These are phyloP conservation scores for Marisa cornuarietis DNA, from an alignment of 1,140 invertebrate species.

Conservation along the genomic window DNA sequence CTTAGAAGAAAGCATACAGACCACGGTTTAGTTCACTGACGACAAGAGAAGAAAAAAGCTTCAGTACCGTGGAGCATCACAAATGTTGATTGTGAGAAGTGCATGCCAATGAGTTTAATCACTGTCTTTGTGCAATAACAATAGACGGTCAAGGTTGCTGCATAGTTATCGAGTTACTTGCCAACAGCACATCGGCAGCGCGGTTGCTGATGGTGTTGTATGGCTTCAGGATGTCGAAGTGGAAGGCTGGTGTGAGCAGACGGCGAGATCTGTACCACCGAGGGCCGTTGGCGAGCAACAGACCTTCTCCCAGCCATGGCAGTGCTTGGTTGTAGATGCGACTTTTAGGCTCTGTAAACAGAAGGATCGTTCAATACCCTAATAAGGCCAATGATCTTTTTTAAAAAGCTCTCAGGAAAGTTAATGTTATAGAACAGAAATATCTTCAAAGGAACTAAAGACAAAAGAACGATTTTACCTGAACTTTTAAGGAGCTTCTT, in stretches of 20 bases:
- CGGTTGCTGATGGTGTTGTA: slow-evolving; percentile 84
- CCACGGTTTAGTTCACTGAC: no score
- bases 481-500: slow-evolving; percentile 40
- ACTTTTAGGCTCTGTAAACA: slow-evolving; percentile 43
- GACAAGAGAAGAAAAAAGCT: no score
- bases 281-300: slow-evolving; percentile 70
- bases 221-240: slow-evolving; percentile 86
- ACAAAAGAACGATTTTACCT: slow-evolving; percentile 21
- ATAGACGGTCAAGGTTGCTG: no score
- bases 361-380: neutral
- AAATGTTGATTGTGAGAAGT: no score
- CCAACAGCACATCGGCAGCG: slow-evolving; percentile 40
- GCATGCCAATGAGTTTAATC: no score
- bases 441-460: neutral
- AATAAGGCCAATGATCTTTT: no score
- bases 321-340: slow-evolving; percentile 35
- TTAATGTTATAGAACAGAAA: neutral
- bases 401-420: neutral
- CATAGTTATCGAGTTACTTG: slow-evolving; percentile 21
- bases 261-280: slow-evolving; percentile 84
- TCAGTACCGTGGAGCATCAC: no score
- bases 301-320: slow-evolving; percentile 54
- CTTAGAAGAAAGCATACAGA: no score
- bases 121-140: neutral
- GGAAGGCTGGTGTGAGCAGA: slow-evolving; percentile 90